Evolutionary conservation across 2,888 invertebrate genomes (phyloP), one percentile per base, ranked within the genome.

Genomic region (Spisula subtruncata): DNA sequence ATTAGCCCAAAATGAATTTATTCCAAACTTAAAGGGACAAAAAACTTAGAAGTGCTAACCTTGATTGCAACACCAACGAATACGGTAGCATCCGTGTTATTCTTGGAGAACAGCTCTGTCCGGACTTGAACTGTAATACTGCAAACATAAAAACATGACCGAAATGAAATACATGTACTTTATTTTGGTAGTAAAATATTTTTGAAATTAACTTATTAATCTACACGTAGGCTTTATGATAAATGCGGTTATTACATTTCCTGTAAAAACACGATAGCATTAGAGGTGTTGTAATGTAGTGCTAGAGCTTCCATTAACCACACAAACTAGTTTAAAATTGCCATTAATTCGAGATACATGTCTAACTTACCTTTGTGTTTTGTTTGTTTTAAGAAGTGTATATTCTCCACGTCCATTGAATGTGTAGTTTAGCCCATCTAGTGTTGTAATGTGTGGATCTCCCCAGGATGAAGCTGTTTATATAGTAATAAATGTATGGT

Each of bases 341-440:
- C 6, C 1, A 60, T 60, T n/a, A 5, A 18, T n/a, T 2, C 10
- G 10, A 18, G 10, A 29, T 46, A 20, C 6, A 51, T 81, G 20
- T 18, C 6, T 41, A 41, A 29, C 12, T 75, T 79, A 32, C 41
- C 14, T 79, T 79, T 16, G 18, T 32, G 79, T 79, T 35, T 35
- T 32, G 41, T 41, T 41, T 79, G 79, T 79, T 81, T 88, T 41
- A 6, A 90, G 35, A 8, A 89, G 80, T 54, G 80, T 87, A 56
- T 83, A 91, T 29, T 91, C 91, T n/a, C 91, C 91, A 25, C 87
- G 56, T 8, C 90, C 91, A 88, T 91, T 91, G 46, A 91, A 91
- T 54, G 91, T 89, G 54, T 91, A 91, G 25, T 81, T 75, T 10
- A 32, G 35, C 2, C 90, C 90, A 87, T 91, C 91, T 0, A 88